Percentiles rank a stretch among this genome's conserved stretches.
Evolutionary conservation across 2,113 vertebrate species (phyloP).

Genomic region (Lipophrys pholis): DNA sequence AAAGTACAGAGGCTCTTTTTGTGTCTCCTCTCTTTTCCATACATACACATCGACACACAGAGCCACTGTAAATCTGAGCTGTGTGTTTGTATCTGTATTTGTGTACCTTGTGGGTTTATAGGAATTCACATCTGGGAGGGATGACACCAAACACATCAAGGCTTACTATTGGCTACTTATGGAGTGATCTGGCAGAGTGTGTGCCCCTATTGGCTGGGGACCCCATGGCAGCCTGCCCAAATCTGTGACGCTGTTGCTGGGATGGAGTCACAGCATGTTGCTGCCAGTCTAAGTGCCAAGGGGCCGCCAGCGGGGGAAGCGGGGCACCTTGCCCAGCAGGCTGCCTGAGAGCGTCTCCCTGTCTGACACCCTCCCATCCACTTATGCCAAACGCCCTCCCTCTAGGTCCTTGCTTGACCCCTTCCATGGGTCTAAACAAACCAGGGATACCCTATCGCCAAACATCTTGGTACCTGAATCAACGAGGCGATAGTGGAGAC

Average conservation of each 20-base stretch:
- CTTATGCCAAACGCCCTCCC: constrained; percentile 5
- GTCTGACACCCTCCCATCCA: constrained; percentile 32
- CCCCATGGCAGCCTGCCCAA: constrained; percentile 51
- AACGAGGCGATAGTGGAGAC: not conserved
- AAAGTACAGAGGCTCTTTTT: constrained; percentile 2
- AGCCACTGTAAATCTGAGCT: constrained; percentile 8
- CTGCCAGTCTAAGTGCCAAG: constrained; percentile 61
- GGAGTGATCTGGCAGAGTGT: constrained; percentile 51
- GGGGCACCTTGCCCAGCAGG: constrained; percentile 58
- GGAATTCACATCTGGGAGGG: constrained; percentile 72
- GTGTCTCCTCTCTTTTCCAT: not conserved
- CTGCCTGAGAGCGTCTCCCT: constrained; percentile 47
- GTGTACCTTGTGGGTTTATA: constrained; percentile 69
- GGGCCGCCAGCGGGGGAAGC: constrained; percentile 49
- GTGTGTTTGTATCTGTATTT: constrained; percentile 37
- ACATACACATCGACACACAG: not conserved
- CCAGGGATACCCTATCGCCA: constrained; percentile 11
- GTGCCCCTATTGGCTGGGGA: constrained; percentile 63
- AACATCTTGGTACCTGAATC: constrained; percentile 15
- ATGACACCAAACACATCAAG: constrained; percentile 43
- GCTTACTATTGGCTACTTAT: constrained; percentile 61
- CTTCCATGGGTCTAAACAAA: constrained; percentile 12
- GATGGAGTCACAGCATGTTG: constrained; percentile 67
- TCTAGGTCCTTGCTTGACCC: constrained; percentile 39
- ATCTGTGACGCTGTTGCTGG: constrained; percentile 78